Base-by-base conservation (phyloP, 2,888 invertebrate species). In the Amphipoea oculea region DNA sequence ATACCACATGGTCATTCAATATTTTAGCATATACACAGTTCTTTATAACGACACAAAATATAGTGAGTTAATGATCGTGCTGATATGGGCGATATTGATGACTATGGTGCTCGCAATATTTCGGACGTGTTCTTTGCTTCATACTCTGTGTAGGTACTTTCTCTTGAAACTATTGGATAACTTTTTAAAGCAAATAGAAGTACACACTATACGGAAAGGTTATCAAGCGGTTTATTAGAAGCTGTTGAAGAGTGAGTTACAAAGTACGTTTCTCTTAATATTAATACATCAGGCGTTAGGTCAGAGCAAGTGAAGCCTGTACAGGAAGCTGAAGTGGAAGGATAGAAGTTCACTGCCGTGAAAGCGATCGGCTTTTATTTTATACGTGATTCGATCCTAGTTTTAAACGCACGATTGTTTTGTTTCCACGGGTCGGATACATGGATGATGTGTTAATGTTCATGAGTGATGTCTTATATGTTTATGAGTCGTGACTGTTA, bases 1-100 rank as follows among this genome's bases (percentile, higher is more conserved):
- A 96, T 94, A 96, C 96, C 96, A 96, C 94, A 96, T 90, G 94
- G 93, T 96, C 94, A 96, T 96, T 96, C 94, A 96, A 94, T 92
- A 94, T 94, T 94, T 94, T 92, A 94, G 89, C 91, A 94, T 92
- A 94, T 90, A 92, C 92, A 92, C 93, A 92, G 92, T 84, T 85
- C 73, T 77, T 93, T 85, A 80, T 80, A 76, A 81, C 84, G 89
- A 89, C 90, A 94, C 90, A 93, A 93, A 90, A 93, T 90, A 93
- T 92, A 91, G 89, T 91, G 89, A 91, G 79, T 45, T 85, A 89
- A 92, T 94, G 93, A 90, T 90, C 85, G 94, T 95, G 95, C 93
- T 92, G 92, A 91, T 92, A 89, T 93, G 94, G 91, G 86, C 90
- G 89, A 93, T 92, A 91, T 90, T 89, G 88, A 92, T 90, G 92